Base-by-base conservation (phyloP, 2,888 invertebrate genomes). In the Drosophila recens region DNA sequence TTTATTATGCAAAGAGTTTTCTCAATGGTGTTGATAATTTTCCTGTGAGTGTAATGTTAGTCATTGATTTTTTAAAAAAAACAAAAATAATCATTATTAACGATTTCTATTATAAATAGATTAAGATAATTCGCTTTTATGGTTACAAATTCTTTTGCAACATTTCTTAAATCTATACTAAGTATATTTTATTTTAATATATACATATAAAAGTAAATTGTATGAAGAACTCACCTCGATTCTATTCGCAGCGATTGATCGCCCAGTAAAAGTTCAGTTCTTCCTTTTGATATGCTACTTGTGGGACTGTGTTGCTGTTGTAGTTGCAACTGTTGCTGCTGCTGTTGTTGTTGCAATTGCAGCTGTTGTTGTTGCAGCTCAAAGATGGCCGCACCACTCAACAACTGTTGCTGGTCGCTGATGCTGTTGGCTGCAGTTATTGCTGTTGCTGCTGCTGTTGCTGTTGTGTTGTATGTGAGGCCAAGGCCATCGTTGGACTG, bases 231-330 rank as follows among this genome's bases (percentile, higher is more conserved):
- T 91, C 63, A 93, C 93, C 92, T 90, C 45, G 89, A 79, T 67
- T 93, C 93, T 64, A 90, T 91, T 63, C 92, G 89, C 74, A 92
- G 73, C 74, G 87, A 85, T 85, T 92, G 93, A 89, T 93, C 93
- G 53, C 93, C 93, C 72, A 93, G 80, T 82, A 93, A 89, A 79
- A 93, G 86, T 87, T 93, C 93, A 75, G 92, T 93, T 82, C 93
- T 91, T 79, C 93, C 93, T 91, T 92, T 93, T 92, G 93, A 93
- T 93, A 93, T 93, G 92, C 92, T 92, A 89, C 89, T 92, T 86
- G 90, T 92, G 90, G 91, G 92, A 89, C 92, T 92, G 72, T 85
- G 79, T 85, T 86, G 83, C 46, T 82, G 89, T 38, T 87, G 85
- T 23, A 89, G 81, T 63, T 90, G 75, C 27, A 65, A 59, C 43